These are phyloP conservation scores for Mycetomoellerius zeteki DNA, from an alignment of 1,140 invertebrate genomes.

Conservation along the genomic window DNA sequence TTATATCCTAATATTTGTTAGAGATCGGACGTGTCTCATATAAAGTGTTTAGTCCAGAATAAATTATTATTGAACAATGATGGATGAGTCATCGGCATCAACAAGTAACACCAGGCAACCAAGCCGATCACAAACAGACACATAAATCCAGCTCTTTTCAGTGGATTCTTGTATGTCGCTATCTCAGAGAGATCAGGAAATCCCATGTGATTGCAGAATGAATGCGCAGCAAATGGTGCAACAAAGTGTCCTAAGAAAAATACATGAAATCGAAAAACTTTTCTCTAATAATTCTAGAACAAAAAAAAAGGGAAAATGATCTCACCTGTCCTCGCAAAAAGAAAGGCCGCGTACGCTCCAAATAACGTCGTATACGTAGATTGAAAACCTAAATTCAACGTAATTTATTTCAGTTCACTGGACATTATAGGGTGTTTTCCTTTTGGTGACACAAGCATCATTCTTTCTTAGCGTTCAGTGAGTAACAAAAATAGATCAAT, in stretches of 20 bases:
- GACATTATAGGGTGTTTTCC: not conserved
- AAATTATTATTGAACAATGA: conserved; percentile 92
- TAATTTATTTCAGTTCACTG: not conserved
- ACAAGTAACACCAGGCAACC: conserved; percentile 91
- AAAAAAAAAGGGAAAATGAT: conserved; percentile 46
- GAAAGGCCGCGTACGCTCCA: conserved; percentile 96
- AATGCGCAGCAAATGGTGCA: conserved; percentile 95
- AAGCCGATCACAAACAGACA: conserved; percentile 92
- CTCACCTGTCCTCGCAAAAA: conserved; percentile 92
- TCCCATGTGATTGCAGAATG: conserved; percentile 98
- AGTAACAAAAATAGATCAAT: no score
- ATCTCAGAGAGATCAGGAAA: conserved; percentile 96
- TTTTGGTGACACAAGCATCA: no score
- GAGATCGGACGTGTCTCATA: conserved; percentile 71
- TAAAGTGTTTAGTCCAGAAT: conserved; percentile 86
- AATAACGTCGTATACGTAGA: conserved; percentile 97
- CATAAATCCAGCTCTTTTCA: conserved; percentile 89
- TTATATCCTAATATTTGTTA: conserved; percentile 34
- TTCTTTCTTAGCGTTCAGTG: no score
- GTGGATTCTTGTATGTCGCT: conserved; percentile 89
- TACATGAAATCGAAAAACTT: conserved; percentile 12
- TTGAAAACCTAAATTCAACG: conserved; percentile 92
- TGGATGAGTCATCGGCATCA: conserved; percentile 93
- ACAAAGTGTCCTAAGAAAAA: conserved; percentile 92
- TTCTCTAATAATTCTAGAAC: not conserved